Conservation (phyloP, 2,113 vertebrate species). For the Semnornis frantzii region DNA sequence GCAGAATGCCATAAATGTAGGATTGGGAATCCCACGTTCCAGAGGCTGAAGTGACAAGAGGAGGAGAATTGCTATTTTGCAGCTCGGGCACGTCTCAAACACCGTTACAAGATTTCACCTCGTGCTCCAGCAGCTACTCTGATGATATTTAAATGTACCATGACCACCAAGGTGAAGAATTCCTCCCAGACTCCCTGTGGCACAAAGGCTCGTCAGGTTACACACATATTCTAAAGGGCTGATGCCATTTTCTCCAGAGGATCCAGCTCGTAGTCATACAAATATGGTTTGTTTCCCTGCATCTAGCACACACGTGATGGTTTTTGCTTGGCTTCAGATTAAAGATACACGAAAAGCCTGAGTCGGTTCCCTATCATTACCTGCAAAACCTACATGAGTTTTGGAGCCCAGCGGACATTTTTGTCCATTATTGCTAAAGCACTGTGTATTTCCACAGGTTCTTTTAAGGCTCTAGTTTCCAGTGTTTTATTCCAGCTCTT, state of each 20-base stretch:
- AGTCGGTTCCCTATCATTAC: neutral
- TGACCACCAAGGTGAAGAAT: neutral
- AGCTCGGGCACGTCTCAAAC: neutral
- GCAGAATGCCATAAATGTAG: accelerated
- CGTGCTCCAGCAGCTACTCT: neutral
- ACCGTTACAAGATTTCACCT: neutral
- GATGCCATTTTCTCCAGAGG: neutral
- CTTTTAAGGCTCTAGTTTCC: neutral
- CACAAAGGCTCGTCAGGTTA: neutral
- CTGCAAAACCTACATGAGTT: neutral
- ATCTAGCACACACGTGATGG: accelerated
- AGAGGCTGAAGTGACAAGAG: neutral
- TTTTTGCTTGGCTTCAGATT: neutral
- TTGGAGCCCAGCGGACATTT: neutral
- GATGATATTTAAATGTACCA: accelerated
- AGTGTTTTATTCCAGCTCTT: neutral
- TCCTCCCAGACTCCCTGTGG: neutral
- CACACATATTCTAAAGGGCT: neutral
- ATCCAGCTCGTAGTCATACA: neutral
- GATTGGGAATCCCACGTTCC: neutral
- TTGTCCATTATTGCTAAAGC: neutral
- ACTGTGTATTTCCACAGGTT: neutral
- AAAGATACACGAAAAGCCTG: neutral
- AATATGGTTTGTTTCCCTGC: accelerated
- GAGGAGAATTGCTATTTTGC: accelerated